These are phyloP conservation scores for Pangasius macronema DNA, from an alignment of 2,797 vertebrate species.

Conservation along the genomic window DNA sequence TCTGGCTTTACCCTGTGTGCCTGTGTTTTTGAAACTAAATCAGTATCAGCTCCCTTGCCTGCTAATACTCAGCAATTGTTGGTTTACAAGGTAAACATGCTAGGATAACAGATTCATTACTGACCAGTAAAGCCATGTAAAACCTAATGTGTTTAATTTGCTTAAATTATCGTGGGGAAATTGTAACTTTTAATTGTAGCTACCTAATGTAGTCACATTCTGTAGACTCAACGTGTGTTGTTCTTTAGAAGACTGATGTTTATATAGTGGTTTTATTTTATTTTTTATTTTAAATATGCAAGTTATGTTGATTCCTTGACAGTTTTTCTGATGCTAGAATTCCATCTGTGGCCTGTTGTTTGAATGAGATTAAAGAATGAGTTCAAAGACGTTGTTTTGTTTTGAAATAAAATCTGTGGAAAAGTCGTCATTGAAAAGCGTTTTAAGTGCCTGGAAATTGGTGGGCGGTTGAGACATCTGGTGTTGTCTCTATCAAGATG, in stretches of 20 bases:
- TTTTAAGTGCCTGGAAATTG: not conserved
- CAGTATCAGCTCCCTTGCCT: not conserved
- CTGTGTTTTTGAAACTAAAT: not conserved
- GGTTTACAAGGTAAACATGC: not conserved
- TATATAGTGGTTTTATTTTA: not conserved
- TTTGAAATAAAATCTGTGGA: not conserved
- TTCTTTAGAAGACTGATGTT: not conserved
- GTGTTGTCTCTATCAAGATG: not conserved
- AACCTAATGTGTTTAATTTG: not conserved
- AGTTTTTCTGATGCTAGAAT: not conserved
- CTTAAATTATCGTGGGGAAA: not conserved
- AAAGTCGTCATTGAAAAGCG: not conserved
- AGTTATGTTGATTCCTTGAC: not conserved
- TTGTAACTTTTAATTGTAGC: not conserved
- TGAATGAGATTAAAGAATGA: not conserved
- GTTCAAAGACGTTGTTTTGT: not conserved
- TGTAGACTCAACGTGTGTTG: not conserved
- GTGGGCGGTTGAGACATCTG: not conserved
- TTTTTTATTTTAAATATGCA: not conserved
- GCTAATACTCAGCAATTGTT: not conserved
- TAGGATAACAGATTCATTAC: not conserved
- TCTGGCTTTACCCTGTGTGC: not conserved
- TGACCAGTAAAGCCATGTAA: not conserved
- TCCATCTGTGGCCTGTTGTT: conserved; percentile 1
- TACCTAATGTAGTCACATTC: not conserved